Percentiles rank a stretch among this genome's conserved stretches.
Conservation (phyloP, 2,888 invertebrate genomes). For the Hetaerina titia region DNA sequence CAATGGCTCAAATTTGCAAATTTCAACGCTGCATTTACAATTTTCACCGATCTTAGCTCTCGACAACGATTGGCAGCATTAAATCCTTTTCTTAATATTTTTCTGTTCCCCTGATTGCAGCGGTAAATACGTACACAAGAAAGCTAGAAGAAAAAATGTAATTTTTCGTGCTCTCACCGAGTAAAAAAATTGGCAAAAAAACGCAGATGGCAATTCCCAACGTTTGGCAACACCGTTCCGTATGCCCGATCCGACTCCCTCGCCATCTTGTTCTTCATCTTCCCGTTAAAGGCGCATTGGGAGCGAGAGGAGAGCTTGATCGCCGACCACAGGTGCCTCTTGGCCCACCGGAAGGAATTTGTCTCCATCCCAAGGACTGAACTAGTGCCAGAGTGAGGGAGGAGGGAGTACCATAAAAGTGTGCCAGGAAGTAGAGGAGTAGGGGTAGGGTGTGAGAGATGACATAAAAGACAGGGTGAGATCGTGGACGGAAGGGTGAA, state of each 20-base stretch:
- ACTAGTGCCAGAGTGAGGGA: slow-evolving; percentile 34
- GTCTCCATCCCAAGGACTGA: slow-evolving; percentile 48
- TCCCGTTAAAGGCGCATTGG: not conserved
- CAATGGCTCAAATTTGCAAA: too few species aligned
- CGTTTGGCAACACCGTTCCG: not conserved
- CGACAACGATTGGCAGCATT: too few species aligned
- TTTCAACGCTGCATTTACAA: too few species aligned
- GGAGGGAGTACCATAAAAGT: not conserved
- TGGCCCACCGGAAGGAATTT: slow-evolving; percentile 55
- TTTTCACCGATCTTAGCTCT: too few species aligned
- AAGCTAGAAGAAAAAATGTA: too few species aligned
- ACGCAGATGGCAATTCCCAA: not conserved
- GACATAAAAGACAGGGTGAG: not conserved
- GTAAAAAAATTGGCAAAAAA: too few species aligned
- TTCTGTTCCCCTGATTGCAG: too few species aligned
- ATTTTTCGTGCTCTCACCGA: too few species aligned
- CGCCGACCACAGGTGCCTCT: slow-evolving; percentile 37
- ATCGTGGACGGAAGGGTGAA: not conserved
- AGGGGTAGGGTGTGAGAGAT: not conserved
- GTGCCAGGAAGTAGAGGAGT: not conserved
- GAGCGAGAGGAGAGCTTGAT: slow-evolving; percentile 37
- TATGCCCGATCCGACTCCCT: not conserved
- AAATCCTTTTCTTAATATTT: too few species aligned
- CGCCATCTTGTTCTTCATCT: slow-evolving; percentile 12
- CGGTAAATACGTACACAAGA: too few species aligned